Evolutionary conservation across 2,888 invertebrate species (phyloP).

Genomic region (Conus canariensis): DNA sequence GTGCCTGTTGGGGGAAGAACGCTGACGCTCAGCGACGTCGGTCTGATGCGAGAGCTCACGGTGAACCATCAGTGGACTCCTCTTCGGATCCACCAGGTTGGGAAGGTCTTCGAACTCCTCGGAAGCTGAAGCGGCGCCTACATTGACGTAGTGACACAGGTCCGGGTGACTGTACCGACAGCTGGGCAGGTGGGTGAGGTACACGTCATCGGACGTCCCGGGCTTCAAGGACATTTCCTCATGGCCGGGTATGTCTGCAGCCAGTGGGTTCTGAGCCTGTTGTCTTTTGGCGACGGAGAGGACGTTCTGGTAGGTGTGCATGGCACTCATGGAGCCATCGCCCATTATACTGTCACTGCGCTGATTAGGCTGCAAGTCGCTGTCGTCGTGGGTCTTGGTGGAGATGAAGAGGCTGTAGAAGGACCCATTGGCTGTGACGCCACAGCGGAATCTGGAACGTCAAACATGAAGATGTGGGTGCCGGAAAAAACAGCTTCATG

Average conservation of each 20-base stretch:
- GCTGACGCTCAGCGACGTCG: background rate
- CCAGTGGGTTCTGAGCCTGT: background rate
- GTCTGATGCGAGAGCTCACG: background rate
- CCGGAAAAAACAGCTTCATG: no score
- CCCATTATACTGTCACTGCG: background rate
- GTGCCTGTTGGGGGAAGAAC: background rate
- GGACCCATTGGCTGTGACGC: slow-evolving; percentile 3
- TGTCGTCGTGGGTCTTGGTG: slow-evolving; percentile 26
- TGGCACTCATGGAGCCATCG: background rate
- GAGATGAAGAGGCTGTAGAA: slow-evolving; percentile 35
- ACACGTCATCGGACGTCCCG: background rate
- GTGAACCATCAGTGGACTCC: slow-evolving; percentile 17
- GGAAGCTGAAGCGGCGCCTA: background rate
- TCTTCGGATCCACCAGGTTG: slow-evolving; percentile 12
- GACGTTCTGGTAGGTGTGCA: slow-evolving; percentile 21
- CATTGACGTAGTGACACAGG: background rate
- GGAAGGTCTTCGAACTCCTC: slow-evolving; percentile 9
- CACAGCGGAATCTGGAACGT: background rate
- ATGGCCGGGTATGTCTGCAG: background rate
- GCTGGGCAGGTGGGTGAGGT: slow-evolving; percentile 13
- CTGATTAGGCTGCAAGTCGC: background rate
- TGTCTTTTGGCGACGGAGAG: background rate
- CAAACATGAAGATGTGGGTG: no score
- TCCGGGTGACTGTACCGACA: background rate
- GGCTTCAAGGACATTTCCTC: background rate